Conservation (phyloP, 2,113 vertebrate genomes). For the Psephotus haematonotus region DNA sequence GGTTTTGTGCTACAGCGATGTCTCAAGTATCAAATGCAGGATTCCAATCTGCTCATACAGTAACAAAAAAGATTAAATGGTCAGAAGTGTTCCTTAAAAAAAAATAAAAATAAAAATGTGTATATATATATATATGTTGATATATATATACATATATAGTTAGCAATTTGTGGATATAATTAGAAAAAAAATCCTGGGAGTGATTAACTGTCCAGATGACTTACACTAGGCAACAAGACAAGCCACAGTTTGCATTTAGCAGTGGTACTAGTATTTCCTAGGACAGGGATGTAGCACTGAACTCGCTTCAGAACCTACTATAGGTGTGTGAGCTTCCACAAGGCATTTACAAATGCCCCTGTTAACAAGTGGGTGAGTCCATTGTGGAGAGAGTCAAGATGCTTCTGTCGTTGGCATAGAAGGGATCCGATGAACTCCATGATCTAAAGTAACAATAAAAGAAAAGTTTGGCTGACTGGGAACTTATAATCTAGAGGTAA, state of each 20-base stretch:
- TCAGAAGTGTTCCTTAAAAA: background rate
- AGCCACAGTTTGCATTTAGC: background rate
- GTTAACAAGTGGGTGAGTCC: constrained; percentile 88
- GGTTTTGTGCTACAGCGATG: background rate
- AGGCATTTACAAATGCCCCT: constrained; percentile 61
- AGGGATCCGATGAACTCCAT: constrained; percentile 90
- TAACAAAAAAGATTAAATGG: background rate
- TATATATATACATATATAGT: background rate
- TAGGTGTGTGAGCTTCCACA: constrained; percentile 46
- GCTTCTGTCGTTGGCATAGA: constrained; percentile 93
- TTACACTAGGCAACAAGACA: background rate
- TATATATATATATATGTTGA: background rate
- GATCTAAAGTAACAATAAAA: constrained; percentile 93
- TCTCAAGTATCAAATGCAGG: constrained; percentile 2
- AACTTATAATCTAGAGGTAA: constrained; percentile 29
- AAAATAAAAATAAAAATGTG: background rate
- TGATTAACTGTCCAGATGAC: background rate
- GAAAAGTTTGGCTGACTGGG: constrained; percentile 77
- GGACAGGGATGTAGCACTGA: constrained; percentile 18
- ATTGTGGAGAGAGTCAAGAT: constrained; percentile 94
- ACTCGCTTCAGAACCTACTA: background rate
- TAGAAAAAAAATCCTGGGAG: background rate
- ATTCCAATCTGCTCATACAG: background rate
- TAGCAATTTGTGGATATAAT: background rate
- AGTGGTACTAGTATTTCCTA: background rate